Conservation (phyloP, 2,888 invertebrate genomes). For the Ormyrus nitidulus region DNA sequence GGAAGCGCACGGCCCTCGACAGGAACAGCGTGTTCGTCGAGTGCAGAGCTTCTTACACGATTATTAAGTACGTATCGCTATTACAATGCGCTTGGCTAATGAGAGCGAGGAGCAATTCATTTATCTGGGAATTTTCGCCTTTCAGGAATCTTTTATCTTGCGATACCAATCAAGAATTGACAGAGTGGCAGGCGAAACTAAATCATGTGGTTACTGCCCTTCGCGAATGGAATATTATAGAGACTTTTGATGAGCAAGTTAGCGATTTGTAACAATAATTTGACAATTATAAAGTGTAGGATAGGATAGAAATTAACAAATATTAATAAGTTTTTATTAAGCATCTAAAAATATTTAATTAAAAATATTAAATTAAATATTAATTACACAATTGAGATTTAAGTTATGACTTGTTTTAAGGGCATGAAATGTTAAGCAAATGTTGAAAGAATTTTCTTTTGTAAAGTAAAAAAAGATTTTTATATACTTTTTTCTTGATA, state of each 20-base stretch:
- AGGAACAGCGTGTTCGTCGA: slow-evolving; percentile 59
- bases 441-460: too few relatives aligned
- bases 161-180: slow-evolving; percentile 75
- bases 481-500: too few relatives aligned
- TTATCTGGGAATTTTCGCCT: slow-evolving; percentile 32
- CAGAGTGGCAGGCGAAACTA: slow-evolving; percentile 75
- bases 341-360: too few relatives aligned
- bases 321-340: not conserved
- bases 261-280: not conserved
- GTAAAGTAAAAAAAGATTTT: too few relatives aligned
- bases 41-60: slow-evolving; percentile 55
- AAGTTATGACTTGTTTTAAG: too few relatives aligned
- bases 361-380: too few relatives aligned
- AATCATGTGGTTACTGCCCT: slow-evolving; percentile 75
- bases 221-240: slow-evolving; percentile 73
- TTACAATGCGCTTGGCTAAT: not conserved
- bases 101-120: too few relatives aligned
- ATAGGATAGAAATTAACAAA: not conserved
- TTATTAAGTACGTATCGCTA: slow-evolving; percentile 59
- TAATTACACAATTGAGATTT: too few relatives aligned
- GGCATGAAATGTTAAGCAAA: too few relatives aligned
- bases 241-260: not conserved
- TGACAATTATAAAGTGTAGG: not conserved
- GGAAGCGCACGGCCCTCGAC: slow-evolving; percentile 57
- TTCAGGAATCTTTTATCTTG: slow-evolving; percentile 74